Evolutionary conservation across 2,113 vertebrate species (phyloP).

Genomic region (Sturnira hondurensis): DNA sequence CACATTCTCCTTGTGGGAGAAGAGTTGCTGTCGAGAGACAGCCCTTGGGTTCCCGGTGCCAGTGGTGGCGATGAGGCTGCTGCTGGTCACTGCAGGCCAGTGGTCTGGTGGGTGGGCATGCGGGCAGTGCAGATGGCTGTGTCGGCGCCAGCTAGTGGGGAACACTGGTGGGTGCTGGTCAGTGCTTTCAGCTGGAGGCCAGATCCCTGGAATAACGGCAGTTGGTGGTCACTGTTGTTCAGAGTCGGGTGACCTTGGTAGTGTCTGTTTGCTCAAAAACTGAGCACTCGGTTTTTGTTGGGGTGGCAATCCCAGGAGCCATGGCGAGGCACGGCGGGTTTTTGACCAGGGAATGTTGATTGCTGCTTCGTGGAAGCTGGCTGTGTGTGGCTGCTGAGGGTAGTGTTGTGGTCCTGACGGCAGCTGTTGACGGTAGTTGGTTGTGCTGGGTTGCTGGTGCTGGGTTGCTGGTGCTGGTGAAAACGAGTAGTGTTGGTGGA

Average conservation of each 20-base stretch:
- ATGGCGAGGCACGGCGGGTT: background rate
- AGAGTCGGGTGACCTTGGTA: background rate
- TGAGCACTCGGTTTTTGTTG: background rate
- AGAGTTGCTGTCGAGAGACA: background rate
- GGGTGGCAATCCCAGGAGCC: background rate
- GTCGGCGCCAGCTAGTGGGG: too few species aligned
- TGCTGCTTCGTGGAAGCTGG: too few species aligned
- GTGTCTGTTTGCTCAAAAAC: background rate
- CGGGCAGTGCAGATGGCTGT: too few species aligned
- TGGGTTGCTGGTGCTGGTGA: background rate
- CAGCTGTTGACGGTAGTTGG: background rate
- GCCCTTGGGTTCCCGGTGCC: too few species aligned
- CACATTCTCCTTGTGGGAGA: accelerated
- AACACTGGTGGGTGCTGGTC: too few species aligned
- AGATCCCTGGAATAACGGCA: background rate
- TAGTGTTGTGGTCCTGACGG: accelerated
- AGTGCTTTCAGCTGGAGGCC: background rate
- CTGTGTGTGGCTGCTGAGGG: background rate
- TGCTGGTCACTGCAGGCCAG: too few species aligned
- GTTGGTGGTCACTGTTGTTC: background rate
- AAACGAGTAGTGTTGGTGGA: background rate
- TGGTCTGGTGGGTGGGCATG: background rate
- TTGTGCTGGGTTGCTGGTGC: background rate
- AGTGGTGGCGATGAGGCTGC: background rate
- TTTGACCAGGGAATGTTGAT: background rate